Conservation (phyloP, 2,888 invertebrate species). For the Germaria angustata region DNA sequence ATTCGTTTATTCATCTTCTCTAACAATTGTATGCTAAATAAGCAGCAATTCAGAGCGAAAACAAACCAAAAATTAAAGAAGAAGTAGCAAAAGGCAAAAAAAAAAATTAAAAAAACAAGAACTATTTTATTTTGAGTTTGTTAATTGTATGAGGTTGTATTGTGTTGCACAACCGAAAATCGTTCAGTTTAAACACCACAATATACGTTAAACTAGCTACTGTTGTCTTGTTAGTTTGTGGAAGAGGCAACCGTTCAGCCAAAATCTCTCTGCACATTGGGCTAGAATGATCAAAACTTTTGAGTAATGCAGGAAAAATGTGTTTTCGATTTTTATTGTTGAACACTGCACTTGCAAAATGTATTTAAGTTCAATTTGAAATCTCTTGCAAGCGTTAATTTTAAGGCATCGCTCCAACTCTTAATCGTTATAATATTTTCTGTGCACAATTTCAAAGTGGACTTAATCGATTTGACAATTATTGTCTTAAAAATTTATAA, state of each 20-base stretch:
- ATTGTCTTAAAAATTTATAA: too few species aligned
- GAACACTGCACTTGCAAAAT: too few species aligned
- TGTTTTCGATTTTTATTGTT: too few species aligned
- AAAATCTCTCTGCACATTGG: background rate
- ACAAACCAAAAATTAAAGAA: conserved; percentile 3
- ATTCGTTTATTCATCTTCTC: conserved; percentile 44
- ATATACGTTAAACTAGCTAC: conserved; percentile 36
- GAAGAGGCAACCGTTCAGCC: background rate
- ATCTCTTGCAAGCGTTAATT: too few species aligned
- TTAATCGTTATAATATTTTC: too few species aligned
- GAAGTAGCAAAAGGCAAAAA: background rate
- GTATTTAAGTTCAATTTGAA: too few species aligned
- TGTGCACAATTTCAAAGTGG: too few species aligned
- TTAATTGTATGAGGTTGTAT: conserved; percentile 46
- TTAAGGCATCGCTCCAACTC: too few species aligned
- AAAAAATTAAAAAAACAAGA: background rate
- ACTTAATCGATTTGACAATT: too few species aligned
- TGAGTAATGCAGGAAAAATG: too few species aligned
- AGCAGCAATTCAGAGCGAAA: conserved; percentile 38
- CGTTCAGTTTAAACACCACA: conserved; percentile 44
- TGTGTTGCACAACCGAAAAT: conserved; percentile 45
- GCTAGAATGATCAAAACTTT: background rate
- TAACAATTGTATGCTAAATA: conserved; percentile 56
- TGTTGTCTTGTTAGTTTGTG: conserved; percentile 13
- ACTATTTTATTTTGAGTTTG: conserved; percentile 34